Conservation (phyloP, 2,113 vertebrate genomes). For the Scortum barcoo region DNA sequence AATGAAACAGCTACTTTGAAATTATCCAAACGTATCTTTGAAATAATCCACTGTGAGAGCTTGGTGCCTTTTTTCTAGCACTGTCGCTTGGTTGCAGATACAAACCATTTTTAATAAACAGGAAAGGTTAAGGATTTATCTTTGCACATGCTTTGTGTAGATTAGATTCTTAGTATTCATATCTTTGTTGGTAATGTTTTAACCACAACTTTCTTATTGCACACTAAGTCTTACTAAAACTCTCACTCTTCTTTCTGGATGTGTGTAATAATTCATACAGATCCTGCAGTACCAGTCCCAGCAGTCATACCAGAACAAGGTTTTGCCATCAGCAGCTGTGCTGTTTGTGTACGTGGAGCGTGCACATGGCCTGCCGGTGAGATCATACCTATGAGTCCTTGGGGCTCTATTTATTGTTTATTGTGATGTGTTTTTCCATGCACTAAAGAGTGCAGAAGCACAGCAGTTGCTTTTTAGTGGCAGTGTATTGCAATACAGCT, state of each 20-base stretch:
- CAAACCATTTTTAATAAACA: not conserved
- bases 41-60: not conserved
- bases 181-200: not conserved
- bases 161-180: not conserved
- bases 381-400: slow-evolving; percentile 49
- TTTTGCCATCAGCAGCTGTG: slow-evolving; percentile 85
- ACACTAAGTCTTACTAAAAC: not conserved
- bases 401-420: slow-evolving; percentile 24
- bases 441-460: not conserved
- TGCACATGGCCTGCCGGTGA: slow-evolving; percentile 89
- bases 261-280: slow-evolving; percentile 65
- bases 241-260: not conserved
- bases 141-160: not conserved
- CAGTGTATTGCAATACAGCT: not conserved
- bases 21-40: not conserved
- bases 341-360: slow-evolving; percentile 91
- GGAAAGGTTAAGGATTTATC: not conserved
- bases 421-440: not conserved
- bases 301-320: slow-evolving; percentile 88
- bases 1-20: not conserved
- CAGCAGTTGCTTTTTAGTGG: slow-evolving; percentile 2
- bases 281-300: slow-evolving; percentile 86
- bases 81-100: slow-evolving; percentile 11
- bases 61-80: not conserved
- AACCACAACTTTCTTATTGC: not conserved